Conservation (phyloP, 2,888 invertebrate genomes). For the Heliothis peltigera region DNA sequence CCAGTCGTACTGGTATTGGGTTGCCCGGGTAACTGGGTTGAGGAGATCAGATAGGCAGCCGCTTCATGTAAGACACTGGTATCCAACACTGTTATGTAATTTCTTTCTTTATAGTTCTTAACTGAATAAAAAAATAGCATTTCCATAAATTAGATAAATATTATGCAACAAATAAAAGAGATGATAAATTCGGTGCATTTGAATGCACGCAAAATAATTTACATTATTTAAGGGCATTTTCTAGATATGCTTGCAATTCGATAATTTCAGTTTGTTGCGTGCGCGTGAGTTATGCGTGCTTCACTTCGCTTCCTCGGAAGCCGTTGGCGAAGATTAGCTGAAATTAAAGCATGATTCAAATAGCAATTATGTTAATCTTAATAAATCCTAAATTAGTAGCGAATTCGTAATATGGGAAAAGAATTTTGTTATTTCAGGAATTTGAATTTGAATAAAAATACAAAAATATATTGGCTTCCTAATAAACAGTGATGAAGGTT, state of each 20-base stretch:
- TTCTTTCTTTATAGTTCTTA: too few relatives aligned
- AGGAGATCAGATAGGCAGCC: too few relatives aligned
- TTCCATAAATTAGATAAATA: not conserved
- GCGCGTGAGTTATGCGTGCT: conserved; percentile 77
- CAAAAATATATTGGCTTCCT: not conserved
- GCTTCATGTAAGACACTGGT: too few relatives aligned
- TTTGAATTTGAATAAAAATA: not conserved
- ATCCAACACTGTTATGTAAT: too few relatives aligned
- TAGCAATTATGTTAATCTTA: conserved; percentile 36
- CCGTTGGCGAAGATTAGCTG: conserved; percentile 70
- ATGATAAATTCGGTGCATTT: not conserved
- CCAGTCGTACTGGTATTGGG: too few relatives aligned
- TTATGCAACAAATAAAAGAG: not conserved
- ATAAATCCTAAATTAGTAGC: conserved; percentile 39
- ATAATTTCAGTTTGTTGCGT: conserved; percentile 66
- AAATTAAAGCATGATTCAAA: conserved; percentile 18
- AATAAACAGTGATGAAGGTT: not conserved
- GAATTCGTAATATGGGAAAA: conserved; percentile 66
- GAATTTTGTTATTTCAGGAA: conserved; percentile 43
- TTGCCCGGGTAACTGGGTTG: too few relatives aligned
- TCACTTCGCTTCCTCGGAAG: conserved; percentile 78
- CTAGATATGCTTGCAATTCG: conserved; percentile 75
- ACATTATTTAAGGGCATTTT: conserved; percentile 62
- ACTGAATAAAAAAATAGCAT: too few relatives aligned
- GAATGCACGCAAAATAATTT: conserved; percentile 59